These are phyloP conservation scores for Sogatella furcifera DNA, from an alignment of 1,140 invertebrate genomes.

Conservation along the genomic window DNA sequence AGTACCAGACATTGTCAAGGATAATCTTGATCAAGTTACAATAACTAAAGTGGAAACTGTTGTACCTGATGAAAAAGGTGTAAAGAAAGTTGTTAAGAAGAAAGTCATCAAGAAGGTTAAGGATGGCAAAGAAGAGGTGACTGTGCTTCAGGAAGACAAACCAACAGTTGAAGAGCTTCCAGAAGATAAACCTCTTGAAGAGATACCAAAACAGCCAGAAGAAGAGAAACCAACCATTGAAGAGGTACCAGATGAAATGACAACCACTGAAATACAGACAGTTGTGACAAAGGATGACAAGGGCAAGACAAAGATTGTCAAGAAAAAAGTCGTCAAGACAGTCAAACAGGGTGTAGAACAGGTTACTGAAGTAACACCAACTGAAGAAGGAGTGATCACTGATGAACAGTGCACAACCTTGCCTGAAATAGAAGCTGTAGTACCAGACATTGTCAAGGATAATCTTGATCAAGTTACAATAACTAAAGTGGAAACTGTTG, in stretches of 20 bases:
- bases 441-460: conserved; percentile 15
- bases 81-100: conserved; percentile 25
- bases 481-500: conserved; percentile 23
- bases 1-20: background rate
- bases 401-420: conserved; percentile 1
- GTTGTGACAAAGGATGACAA: background rate
- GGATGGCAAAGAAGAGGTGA: conserved; percentile 20
- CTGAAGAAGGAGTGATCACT: conserved; percentile 1
- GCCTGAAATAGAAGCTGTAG: background rate
- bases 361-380: conserved; percentile 6
- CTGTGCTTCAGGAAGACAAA: conserved; percentile 27
- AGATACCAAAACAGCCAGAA: background rate
- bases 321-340: conserved; percentile 29
- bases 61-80: conserved; percentile 15
- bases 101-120: conserved; percentile 25
- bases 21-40: too few relatives aligned
- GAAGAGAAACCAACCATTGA: background rate
- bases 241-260: conserved; percentile 19
- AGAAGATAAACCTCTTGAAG: background rate
- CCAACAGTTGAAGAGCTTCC: conserved; percentile 26
- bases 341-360: conserved; percentile 29
- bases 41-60: conserved; percentile 23
- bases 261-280: conserved; percentile 5
- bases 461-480: conserved; percentile 25
- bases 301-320: conserved; percentile 29